Base-by-base conservation (phyloP, 2,888 invertebrate species). In the Alcis repandata region DNA sequence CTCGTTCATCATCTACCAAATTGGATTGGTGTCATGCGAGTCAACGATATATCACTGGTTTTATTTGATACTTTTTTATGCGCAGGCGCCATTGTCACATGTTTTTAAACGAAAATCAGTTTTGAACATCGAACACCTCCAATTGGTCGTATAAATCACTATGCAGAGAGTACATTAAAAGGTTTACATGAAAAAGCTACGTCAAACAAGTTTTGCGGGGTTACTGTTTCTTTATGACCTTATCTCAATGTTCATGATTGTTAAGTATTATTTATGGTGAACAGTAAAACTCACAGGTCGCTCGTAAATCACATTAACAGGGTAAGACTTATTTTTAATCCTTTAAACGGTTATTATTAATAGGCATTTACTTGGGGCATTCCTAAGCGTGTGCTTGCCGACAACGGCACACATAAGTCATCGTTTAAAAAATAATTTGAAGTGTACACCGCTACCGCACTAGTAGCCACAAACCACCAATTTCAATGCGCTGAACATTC, bases 401-500 rank as follows among this genome's bases (percentile, higher is more conserved):
- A 67, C 60, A 63, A 40, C 49, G 79, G 74, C 82, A 80, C 73
- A 80, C 77, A 82, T 79, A 83, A 77, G 73, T 79, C 74, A 79
- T 79, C 75, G 76, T 76, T 76, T 70, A 72, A 75, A 81, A 83
- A 80, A 78, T 57, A 74, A 75, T 80, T 86, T 83, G 79, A 81
- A 86, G 54, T 83, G 82, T 81, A 82, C 61, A 72, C 79, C 62
- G 75, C 79, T 76, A 79, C 82, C 78, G 76, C 79, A 77, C 78
- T 69, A 72, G 80, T 82, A 82, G 84, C 52, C 80, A 76, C 78
- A 69, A 80, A 84, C 79, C 74, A 74, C 78, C 80, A 78, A 85
- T 87, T 89, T 79, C 79, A 81, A 88, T 85, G 82, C 77, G 74
- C 76, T 76, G 78, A 76, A 87, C 83, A 86, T 88, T 88, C 87